These are phyloP conservation scores for Acheta domesticus DNA, from an alignment of 2,888 invertebrate genomes.

Conservation along the genomic window DNA sequence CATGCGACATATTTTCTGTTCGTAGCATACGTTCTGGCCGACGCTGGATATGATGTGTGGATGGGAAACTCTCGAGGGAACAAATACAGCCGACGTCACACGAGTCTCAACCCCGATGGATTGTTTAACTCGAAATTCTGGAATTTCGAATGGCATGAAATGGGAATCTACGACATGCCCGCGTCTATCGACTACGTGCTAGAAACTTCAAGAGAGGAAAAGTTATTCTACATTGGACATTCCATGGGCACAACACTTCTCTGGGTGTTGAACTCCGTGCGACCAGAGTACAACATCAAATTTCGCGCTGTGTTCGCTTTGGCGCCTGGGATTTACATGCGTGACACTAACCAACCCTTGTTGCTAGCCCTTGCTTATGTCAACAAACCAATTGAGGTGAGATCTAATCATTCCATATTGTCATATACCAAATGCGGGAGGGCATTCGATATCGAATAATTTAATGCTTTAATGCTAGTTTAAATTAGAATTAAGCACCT, in stretches of 20 bases:
- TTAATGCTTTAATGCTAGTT: too few species aligned
- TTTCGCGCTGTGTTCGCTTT: slow-evolving; percentile 63
- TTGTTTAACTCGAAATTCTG: background rate
- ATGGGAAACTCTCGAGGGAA: too few species aligned
- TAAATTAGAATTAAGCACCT: too few species aligned
- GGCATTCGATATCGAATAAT: too few species aligned
- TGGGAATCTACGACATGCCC: slow-evolving; percentile 74
- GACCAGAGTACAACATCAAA: slow-evolving; percentile 63
- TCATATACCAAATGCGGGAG: too few species aligned
- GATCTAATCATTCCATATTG: background rate
- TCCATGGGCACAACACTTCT: slow-evolving; percentile 64
- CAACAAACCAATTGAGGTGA: slow-evolving; percentile 19
- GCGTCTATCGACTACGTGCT: slow-evolving; percentile 70
- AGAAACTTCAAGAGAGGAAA: slow-evolving; percentile 45
- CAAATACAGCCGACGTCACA: too few species aligned
- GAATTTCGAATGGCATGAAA: slow-evolving; percentile 71
- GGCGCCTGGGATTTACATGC: slow-evolving; percentile 63
- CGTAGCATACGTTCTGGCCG: too few species aligned
- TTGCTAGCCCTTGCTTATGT: background rate
- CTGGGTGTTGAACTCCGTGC: slow-evolving; percentile 62
- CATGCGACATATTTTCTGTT: too few species aligned
- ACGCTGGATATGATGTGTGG: too few species aligned
- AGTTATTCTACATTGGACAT: slow-evolving; percentile 55
- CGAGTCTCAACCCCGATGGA: background rate
- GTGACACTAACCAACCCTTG: background rate